Conservation (phyloP, 2,113 vertebrate genomes). For the Corythornis madagascariensis region DNA sequence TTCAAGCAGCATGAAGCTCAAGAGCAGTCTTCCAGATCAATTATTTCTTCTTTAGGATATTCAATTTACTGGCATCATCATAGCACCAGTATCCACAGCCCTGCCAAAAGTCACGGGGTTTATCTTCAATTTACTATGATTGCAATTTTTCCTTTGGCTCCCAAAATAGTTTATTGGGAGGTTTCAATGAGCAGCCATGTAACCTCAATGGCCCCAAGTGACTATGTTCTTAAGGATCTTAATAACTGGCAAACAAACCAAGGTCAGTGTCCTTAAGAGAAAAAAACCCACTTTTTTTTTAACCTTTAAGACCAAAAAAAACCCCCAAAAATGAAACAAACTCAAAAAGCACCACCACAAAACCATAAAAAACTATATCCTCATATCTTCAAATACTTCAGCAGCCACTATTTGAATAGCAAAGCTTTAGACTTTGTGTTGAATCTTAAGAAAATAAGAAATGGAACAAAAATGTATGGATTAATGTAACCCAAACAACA, state of each 20-base stretch:
- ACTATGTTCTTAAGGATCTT: not conserved
- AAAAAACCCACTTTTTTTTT: not conserved
- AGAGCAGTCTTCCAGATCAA: not conserved
- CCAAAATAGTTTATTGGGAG: not conserved
- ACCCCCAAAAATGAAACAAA: not conserved
- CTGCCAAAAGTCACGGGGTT: not conserved
- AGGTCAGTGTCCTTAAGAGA: not conserved
- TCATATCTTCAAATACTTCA: not conserved
- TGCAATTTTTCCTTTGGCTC: not conserved
- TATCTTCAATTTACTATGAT: not conserved
- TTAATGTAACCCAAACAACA: not conserved
- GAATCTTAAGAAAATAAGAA: not conserved
- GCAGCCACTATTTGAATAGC: not conserved
- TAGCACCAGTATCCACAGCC: not conserved
- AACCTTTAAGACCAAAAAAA: too few species aligned
- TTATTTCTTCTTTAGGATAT: not conserved
- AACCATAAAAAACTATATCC: too few species aligned
- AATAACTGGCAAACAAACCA: not conserved
- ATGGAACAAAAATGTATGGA: not conserved
- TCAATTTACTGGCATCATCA: rapidly evolving
- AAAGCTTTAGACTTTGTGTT: not conserved
- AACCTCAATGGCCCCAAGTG: not conserved
- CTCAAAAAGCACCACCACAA: too few species aligned
- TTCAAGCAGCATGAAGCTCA: not conserved
- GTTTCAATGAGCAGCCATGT: not conserved